Evolutionary conservation across 2,113 vertebrate species (phyloP), one percentile per base, ranked within the genome.

Genomic region (Coryphaenoides rupestris): DNA sequence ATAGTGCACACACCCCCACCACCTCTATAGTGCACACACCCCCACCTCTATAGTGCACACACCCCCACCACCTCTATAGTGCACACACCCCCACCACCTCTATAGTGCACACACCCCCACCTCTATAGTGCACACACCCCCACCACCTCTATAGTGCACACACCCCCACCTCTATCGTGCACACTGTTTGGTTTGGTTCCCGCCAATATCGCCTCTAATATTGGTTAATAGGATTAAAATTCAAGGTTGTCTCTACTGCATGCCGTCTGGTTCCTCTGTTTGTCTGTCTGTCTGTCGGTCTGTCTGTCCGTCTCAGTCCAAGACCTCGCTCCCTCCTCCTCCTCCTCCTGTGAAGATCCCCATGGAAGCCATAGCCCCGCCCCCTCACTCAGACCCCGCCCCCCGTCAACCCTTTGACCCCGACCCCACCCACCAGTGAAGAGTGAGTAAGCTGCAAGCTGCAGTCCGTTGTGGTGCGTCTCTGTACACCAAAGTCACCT

Each of bases 311-410:
- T 3, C 87, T 81, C 87, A 94, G 90, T 82, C 80, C 68, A 74
- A 77, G 82, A 86, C 47, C 47, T 17, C n/a, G n/a, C n/a, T n/a
- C n/a, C n/a, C n/a, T n/a, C n/a, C n/a, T 87, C 82, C 86, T 90
- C 66, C 87, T 72, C 84, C 89, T 69, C 77, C 90, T 77, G 87
- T 90, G 87, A 89, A 82, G 86, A 87, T 93, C 65, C 87, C 90
- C 63, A 88, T 89, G 91, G 90, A 93, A 77, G 72, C 78, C 66
- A 40, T 92, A 69, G 62, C 67, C 56, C 74, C 65, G 5, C 65
- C 54, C 6, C 19, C 64, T 28, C 65, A 64, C 60, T 65, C 70
- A 16, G 21, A 60, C 65, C 74, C 68, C 46, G 22, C 19, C 66
- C 72, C n/a, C 16, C 13, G 45, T 60, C 66, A 70, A 59, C 63